phyloP scores from a whole-genome alignment of 1,140 invertebrate species.

The Euwallacea similis region DNA sequence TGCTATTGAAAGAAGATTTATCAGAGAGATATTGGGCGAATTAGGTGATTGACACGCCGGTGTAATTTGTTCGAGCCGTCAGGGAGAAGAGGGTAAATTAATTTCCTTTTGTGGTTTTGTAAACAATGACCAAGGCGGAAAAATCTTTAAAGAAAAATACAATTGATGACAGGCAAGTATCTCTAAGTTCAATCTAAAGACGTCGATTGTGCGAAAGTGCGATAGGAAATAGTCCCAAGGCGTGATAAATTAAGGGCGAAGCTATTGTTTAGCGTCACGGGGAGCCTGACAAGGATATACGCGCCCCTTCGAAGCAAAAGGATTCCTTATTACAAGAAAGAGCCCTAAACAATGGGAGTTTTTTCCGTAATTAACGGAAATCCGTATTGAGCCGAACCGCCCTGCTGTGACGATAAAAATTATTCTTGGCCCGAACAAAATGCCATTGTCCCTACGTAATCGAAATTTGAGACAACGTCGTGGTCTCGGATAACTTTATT shows the following conservation, averaged over 20 bases:
- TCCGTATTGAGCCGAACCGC: slow-evolving; percentile 18
- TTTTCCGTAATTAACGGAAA: slow-evolving; percentile 38
- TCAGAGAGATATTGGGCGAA: slow-evolving; percentile 2
- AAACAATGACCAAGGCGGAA: slow-evolving; percentile 1
- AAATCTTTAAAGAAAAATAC: slow-evolving; percentile 14
- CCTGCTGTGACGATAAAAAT: slow-evolving; percentile 5
- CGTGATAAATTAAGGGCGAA: slow-evolving; percentile 36
- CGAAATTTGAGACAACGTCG: slow-evolving; percentile 28
- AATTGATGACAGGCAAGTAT: slow-evolving; percentile 23
- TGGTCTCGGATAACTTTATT: slow-evolving; percentile 27
- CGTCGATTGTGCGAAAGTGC: slow-evolving; percentile 26
- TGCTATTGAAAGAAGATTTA: slow-evolving; percentile 7
- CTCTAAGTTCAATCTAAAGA: slow-evolving; percentile 30
- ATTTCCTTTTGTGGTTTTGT: neutral
- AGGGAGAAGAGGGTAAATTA: slow-evolving; percentile 1
- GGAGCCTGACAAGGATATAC: slow-evolving; percentile 36
- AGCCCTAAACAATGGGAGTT: slow-evolving; percentile 32
- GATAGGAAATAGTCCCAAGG: slow-evolving; percentile 33
- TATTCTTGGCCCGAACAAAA: neutral
- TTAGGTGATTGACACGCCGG: slow-evolving; percentile 10
- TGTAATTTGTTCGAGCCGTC: slow-evolving; percentile 1
- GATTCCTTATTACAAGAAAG: slow-evolving; percentile 33
- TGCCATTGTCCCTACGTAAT: slow-evolving; percentile 12
- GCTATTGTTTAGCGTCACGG: slow-evolving; percentile 33
- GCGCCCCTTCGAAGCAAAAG: slow-evolving; percentile 33